Evolutionary conservation across 1,140 invertebrate species (phyloP), one percentile per base, ranked within the genome.

Genomic region (Anastrepha obliqua): DNA sequence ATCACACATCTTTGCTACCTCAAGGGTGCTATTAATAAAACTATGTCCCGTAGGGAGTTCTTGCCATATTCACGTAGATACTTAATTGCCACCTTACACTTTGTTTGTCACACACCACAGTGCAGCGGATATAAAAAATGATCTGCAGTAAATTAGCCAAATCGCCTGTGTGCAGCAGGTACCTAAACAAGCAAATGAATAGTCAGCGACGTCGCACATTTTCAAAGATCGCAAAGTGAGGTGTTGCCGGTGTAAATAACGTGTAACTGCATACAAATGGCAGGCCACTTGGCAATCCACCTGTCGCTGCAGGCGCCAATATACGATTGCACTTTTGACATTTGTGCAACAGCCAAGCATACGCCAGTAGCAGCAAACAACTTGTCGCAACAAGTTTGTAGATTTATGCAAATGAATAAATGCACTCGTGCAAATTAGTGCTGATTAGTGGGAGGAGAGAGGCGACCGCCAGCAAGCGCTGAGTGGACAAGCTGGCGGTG

Each of bases 361-460:
- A 4, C 70, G 74, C 47, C 51, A 42, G 74, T 81, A 55, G 74
- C 74, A 8, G 47, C 20, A 29, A 81, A 55, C 74, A 51, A 81
- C 74, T 81, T 55, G 74, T 55, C 74, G n/a, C 74, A 81, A 81
- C 74, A 81, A 58, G 17, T 81, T 81, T 58, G 74, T 5, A 81
- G 55, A 81, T 81, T 81, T 55, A 81, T 81, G 74, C 74, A 81
- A 81, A 81, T 55, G n/a, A 81, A 51, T 20, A 55, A 81, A 51
- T n/a, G 55, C 44, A 81, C 74, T 81, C 51, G 17, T 55, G 55
- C 15, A 29, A 47, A 81, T 81, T 81, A 81, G 74, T 20, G 47
- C 17, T 81, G 74, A 81, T 81, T 81, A 81, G 74, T 81, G 29
- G 47, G 17, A 47, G n/a, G 64, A 11, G n/a, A 5, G 64, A 8